phyloP scores from a whole-genome alignment of 2,888 invertebrate genomes.

The Synanthedon tipuliformis region DNA sequence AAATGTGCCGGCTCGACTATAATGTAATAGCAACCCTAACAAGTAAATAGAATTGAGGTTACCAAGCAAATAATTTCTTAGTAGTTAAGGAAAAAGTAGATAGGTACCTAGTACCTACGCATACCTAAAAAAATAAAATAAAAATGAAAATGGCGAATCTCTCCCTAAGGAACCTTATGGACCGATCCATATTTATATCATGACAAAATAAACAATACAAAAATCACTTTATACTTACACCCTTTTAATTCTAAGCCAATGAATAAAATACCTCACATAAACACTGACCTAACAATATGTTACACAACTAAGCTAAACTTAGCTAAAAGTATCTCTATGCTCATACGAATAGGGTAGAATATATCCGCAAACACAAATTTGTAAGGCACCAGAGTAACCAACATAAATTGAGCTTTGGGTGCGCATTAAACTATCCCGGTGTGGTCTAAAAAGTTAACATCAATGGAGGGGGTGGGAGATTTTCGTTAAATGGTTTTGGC shows the following conservation, averaged over 20 bases:
- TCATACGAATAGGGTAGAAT: constrained; percentile 5
- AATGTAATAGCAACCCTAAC: too few relatives aligned
- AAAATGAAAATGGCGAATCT: too few relatives aligned
- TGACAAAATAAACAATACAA: constrained; percentile 10
- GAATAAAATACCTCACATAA: constrained; percentile 17
- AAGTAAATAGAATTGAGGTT: not conserved
- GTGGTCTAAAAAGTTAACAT: not conserved
- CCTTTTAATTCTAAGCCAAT: constrained; percentile 19
- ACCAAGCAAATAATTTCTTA: not conserved
- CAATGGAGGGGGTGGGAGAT: constrained; percentile 16
- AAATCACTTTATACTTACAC: constrained; percentile 15
- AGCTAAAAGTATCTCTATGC: too few relatives aligned
- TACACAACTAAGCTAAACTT: too few relatives aligned
- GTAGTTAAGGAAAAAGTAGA: too few relatives aligned
- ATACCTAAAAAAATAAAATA: too few relatives aligned
- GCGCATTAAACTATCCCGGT: not conserved
- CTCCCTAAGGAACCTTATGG: too few relatives aligned
- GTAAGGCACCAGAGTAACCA: constrained; percentile 30
- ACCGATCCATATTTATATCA: constrained; percentile 2
- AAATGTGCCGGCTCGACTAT: too few relatives aligned
- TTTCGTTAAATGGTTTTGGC: constrained; percentile 24
- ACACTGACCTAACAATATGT: constrained; percentile 9
- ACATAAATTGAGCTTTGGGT: constrained; percentile 16
- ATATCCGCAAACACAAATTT: constrained; percentile 15
- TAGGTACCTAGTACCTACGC: too few relatives aligned